phyloP scores from a whole-genome alignment of 2,888 invertebrate species.

The Platypus cylindrus region DNA sequence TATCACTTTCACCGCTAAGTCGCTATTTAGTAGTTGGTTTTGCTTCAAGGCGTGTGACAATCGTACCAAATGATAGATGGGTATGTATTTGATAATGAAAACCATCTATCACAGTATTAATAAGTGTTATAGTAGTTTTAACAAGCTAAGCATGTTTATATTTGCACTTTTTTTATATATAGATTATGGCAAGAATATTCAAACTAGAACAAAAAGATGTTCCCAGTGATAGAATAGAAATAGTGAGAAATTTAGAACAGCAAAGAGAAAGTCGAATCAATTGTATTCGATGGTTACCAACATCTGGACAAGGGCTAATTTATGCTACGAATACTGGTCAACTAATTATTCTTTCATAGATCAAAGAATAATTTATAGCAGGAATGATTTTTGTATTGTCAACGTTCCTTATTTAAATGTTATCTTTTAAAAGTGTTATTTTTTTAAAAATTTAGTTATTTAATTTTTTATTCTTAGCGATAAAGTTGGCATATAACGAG shows the following conservation, averaged over 20 bases:
- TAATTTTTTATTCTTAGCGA: too few species aligned
- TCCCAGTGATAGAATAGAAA: conserved; percentile 33
- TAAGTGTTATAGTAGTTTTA: neutral
- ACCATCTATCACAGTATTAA: too few species aligned
- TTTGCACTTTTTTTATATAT: neutral
- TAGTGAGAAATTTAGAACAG: conserved; percentile 54
- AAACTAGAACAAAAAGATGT: conserved; percentile 31
- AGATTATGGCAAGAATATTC: conserved; percentile 35
- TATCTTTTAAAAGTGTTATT: too few species aligned
- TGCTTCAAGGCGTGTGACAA: conserved; percentile 49
- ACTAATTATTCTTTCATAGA: conserved; percentile 53
- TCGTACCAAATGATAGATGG: conserved; percentile 42
- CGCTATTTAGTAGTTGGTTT: conserved; percentile 70
- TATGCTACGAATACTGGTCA: conserved; percentile 80
- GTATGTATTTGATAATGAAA: conserved; percentile 18
- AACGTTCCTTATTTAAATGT: too few species aligned
- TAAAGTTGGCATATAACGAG: too few species aligned
- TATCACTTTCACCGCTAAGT: conserved; percentile 71
- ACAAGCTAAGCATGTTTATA: neutral
- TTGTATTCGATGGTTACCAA: conserved; percentile 74
- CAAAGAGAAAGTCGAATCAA: conserved; percentile 52
- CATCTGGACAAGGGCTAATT: conserved; percentile 70
- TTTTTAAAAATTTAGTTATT: too few species aligned
- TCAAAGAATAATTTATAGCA: too few species aligned
- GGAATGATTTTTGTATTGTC: too few species aligned